These are phyloP conservation scores for Schizopygopsis pylzovi DNA, from an alignment of 2,797 vertebrate genomes.

Conservation along the genomic window DNA sequence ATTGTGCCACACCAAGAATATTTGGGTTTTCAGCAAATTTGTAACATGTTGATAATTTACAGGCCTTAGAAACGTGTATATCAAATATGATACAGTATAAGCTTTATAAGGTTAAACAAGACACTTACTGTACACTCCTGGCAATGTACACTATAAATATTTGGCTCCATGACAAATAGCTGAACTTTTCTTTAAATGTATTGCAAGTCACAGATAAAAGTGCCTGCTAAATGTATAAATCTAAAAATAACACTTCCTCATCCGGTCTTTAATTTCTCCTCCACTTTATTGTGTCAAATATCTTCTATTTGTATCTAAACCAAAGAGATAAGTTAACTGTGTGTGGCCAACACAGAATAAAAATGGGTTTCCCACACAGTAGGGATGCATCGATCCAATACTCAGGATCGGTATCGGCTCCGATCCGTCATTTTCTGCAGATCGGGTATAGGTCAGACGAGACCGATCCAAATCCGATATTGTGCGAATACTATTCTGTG, in stretches of 20 bases:
- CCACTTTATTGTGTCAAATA: background rate
- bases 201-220: background rate
- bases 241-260: background rate
- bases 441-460: too few relatives aligned
- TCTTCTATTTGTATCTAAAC: background rate
- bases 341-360: constrained; percentile 10
- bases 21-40: background rate
- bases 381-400: too few relatives aligned
- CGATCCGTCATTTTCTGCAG: too few relatives aligned
- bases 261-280: background rate
- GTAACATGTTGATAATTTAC: background rate
- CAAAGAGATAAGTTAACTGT: background rate
- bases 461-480: too few relatives aligned
- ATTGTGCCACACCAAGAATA: constrained; percentile 7
- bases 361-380: background rate
- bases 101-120: background rate
- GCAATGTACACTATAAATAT: background rate
- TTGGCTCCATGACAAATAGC: background rate
- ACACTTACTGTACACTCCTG: too few relatives aligned
- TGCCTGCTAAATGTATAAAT: background rate
- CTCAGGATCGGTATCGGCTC: too few relatives aligned
- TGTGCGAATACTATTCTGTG: too few relatives aligned
- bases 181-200: background rate
- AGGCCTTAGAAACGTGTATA: background rate
- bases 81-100: background rate